Conservation (phyloP, 2,888 invertebrate species). For the Coenonympha arcania region DNA sequence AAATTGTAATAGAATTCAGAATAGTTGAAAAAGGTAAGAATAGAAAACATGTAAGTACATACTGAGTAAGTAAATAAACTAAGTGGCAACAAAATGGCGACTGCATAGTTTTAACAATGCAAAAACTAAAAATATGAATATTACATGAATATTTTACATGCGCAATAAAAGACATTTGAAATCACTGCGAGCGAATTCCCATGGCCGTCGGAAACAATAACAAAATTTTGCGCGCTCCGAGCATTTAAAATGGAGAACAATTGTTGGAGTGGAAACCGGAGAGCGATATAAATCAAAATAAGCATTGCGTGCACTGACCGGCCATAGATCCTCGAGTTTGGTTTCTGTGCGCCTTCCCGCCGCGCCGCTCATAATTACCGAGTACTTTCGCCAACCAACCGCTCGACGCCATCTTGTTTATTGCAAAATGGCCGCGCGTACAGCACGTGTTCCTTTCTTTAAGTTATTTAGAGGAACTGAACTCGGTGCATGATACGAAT, state of each 20-base stretch:
- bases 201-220: conserved; percentile 64
- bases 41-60: too few species aligned
- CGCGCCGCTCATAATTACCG: conserved; percentile 61
- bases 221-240: conserved; percentile 50
- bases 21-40: too few species aligned
- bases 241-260: conserved; percentile 66
- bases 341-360: conserved; percentile 54
- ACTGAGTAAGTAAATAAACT: background rate
- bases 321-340: conserved; percentile 66
- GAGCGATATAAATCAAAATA: conserved; percentile 70
- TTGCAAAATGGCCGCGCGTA: conserved; percentile 67
- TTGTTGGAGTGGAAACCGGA: conserved; percentile 65
- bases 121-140: too few species aligned
- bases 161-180: conserved; percentile 54
- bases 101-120: too few species aligned
- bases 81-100: background rate
- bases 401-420: conserved; percentile 69
- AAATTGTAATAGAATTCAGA: too few species aligned
- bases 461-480: conserved; percentile 48
- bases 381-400: conserved; percentile 70
- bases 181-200: conserved; percentile 48
- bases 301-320: conserved; percentile 65
- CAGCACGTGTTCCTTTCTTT: conserved; percentile 63
- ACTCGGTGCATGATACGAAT: conserved; percentile 8
- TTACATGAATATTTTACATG: too few species aligned